phyloP scores from a whole-genome alignment of 2,113 vertebrate species.

The Prolemur simus region DNA sequence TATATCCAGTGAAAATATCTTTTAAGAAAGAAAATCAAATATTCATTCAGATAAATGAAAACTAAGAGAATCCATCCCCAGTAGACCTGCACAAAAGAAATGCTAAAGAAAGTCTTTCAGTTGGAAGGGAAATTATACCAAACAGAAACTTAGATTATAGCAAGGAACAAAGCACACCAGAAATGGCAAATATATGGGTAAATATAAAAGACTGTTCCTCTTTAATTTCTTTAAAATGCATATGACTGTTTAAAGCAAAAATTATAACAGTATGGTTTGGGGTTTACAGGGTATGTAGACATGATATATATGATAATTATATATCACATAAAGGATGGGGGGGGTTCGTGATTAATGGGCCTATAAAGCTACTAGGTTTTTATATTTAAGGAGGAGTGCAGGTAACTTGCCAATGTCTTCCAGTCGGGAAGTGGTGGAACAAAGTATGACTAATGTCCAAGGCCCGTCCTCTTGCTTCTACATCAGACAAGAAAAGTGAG shows the following conservation, averaged over 20 bases:
- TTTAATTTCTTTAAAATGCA: not conserved
- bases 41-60: not conserved
- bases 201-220: not conserved
- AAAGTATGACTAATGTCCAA: not conserved
- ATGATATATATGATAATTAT: not conserved
- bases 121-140: not conserved
- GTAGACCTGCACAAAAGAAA: not conserved
- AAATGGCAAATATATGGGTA: not conserved
- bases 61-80: not conserved
- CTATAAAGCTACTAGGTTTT: not conserved
- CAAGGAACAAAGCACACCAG: not conserved
- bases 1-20: not conserved
- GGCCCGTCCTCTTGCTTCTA: not conserved
- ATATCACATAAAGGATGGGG: not conserved
- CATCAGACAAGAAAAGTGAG: not conserved
- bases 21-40: conserved; percentile 7
- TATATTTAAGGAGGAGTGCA: not conserved
- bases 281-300: not conserved
- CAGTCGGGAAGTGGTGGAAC: not conserved
- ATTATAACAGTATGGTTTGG: not conserved
- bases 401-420: not conserved
- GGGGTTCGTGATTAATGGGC: not conserved
- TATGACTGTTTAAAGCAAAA: not conserved
- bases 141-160: not conserved
- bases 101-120: not conserved